Base-by-base conservation (phyloP, 2,888 invertebrate species). In the Agrilus mali region DNA sequence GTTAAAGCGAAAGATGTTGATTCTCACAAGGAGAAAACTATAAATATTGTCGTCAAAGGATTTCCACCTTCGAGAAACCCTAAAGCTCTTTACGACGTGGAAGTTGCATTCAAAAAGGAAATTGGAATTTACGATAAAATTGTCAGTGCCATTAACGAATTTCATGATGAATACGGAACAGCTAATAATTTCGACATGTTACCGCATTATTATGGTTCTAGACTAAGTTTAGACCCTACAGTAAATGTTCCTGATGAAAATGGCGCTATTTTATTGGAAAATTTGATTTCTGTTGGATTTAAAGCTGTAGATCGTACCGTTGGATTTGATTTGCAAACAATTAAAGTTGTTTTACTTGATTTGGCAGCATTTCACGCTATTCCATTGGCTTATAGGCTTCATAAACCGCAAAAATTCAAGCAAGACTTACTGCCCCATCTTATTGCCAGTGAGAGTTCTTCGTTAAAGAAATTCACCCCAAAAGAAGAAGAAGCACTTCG, bases 361-460 rank as follows among this genome's bases (percentile, higher is more conserved):
- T 47, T 72, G 51, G 73, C 73, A 0, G 60, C 64, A 45, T 73
- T 68, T 50, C 74, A 74, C 52, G 70, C 71, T 0, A 53, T 72
- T 13, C 68, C 71, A 4, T 64, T 74, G 8, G 73, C 69, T 0
- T 55, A 68, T 43, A 69, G 72, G 32, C 43, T 61, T 0, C 63
- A 58, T 33, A 59, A 64, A 41, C 64, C 68, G 1, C 46, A 58
- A 22, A 48, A 55, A 3, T 68, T 59, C 52, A 44, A 59, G 20
- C 20, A 20, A 10, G 10, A 8, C 2, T 27, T 27, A 5, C 10
- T 27, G 4, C 27, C 27, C 27, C 10, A 4, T 27, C 27, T 27
- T 10, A 10, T 10, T 1, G 2, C 27, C 27, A 27, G 10, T 5
- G 27, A 27, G 27, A 27, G 27, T 10, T 27, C 27, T 27, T 10